Evolutionary conservation across 2,888 invertebrate species (phyloP), one percentile per base, ranked within the genome.

Genomic region (Maniola hyperantus): DNA sequence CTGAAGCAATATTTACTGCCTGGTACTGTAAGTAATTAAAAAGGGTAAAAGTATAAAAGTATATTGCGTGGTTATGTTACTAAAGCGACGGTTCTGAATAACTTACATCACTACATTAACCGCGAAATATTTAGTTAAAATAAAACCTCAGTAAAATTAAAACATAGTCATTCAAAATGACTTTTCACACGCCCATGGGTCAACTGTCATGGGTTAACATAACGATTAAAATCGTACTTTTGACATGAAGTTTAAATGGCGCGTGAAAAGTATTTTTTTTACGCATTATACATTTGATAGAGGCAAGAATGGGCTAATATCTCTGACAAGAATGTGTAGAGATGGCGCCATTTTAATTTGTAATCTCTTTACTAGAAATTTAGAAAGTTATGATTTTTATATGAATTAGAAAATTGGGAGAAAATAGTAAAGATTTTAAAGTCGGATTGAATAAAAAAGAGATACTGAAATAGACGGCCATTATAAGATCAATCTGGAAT

Each of bases 251-350:
- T n/a, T n/a, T n/a, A n/a, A n/a, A n/a, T n/a, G n/a, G n/a, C n/a
- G n/a, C n/a, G n/a, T n/a, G n/a, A n/a, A n/a, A n/a, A n/a, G n/a
- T n/a, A n/a, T n/a, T n/a, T n/a, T n/a, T n/a, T n/a, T n/a, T n/a
- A n/a, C n/a, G n/a, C n/a, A n/a, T n/a, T n/a, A 39, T 46, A 62
- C 42, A 33, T 62, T 51, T 57, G 34, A 11, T 57, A 42, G 42
- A 13, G 48, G 55, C 44, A 39, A 39, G 39, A 39, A 39, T 39
- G 39, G 10, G 39, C 10, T 2, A 39, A 60, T 20, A 50, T 66
- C 20, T 54, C 59, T 59, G 65, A 65, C 68, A 65, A 67, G 67
- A 65, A 55, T 36, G 48, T 50, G 36, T 48, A 48, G 5, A 63
- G 70, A 60, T 63, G 65, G 67, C 63, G 50, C 44, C 44, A 26